Conservation (phyloP, 1,140 invertebrate species). For the Pararge aegeria region DNA sequence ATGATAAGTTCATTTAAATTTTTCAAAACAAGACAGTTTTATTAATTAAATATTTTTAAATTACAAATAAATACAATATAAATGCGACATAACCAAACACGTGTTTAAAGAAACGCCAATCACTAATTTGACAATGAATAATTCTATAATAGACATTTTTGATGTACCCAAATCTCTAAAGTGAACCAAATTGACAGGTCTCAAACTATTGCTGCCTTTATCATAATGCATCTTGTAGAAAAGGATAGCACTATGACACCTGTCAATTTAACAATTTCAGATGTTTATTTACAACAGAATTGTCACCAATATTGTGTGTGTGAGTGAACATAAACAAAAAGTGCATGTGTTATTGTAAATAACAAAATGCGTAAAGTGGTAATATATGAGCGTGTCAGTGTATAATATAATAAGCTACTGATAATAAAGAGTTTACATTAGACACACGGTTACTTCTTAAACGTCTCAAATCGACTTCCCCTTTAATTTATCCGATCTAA, state of each 20-base stretch:
- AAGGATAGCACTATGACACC: too few species aligned
- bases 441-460: too few species aligned
- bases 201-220: too few species aligned
- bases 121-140: conserved; percentile 14
- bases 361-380: conserved; percentile 1
- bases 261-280: too few species aligned
- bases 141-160: conserved; percentile 1
- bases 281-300: too few species aligned
- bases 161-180: too few species aligned
- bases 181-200: too few species aligned
- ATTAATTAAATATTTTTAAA: conserved; percentile 10
- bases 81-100: conserved; percentile 18
- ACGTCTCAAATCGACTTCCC: too few species aligned
- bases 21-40: conserved; percentile 3
- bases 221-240: too few species aligned
- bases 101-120: conserved; percentile 17
- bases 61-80: conserved; percentile 9
- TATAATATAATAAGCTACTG: conserved; percentile 21
- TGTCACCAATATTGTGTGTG: conserved; percentile 15
- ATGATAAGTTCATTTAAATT: conserved; percentile 11
- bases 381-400: conserved; percentile 16
- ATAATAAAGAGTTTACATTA: conserved; percentile 4
- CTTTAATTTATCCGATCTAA: too few species aligned
- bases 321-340: conserved; percentile 17
- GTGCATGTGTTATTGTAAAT: conserved; percentile 25